Evolutionary conservation across 2,797 vertebrate species (phyloP).

Genomic region (Melopsittacus undulatus): DNA sequence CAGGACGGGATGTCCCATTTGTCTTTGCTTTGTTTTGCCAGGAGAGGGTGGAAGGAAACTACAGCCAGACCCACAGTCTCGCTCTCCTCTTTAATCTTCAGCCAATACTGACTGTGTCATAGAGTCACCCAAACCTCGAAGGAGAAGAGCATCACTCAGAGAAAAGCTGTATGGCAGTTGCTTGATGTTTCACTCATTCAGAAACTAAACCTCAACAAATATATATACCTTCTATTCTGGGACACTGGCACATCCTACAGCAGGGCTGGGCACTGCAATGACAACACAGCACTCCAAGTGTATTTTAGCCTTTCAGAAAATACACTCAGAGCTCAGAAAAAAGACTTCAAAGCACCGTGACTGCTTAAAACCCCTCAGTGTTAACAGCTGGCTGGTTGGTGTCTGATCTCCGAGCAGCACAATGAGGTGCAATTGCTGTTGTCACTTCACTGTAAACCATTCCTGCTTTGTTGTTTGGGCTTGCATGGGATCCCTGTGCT

Average conservation of each 20-base stretch:
- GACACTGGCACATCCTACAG: background rate
- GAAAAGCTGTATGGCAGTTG: background rate
- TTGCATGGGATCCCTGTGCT: background rate
- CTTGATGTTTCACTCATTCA: background rate
- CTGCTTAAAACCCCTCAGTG: background rate
- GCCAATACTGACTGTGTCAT: background rate
- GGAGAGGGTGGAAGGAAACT: constrained; percentile 34
- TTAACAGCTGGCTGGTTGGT: background rate
- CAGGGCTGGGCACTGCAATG: background rate
- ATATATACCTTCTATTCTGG: background rate
- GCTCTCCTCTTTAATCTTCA: constrained; percentile 36
- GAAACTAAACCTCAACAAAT: background rate
- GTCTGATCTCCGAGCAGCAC: background rate
- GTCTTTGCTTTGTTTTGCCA: constrained; percentile 23
- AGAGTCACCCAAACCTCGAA: background rate
- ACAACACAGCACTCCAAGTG: background rate
- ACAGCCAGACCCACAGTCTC: background rate
- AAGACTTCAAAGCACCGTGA: background rate
- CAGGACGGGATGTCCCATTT: accelerated
- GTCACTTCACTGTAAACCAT: background rate
- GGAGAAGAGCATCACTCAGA: constrained; percentile 11
- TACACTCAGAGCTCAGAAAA: background rate
- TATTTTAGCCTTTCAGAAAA: background rate
- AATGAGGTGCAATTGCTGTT: background rate
- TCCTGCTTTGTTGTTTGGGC: background rate